Percentiles rank a stretch among this genome's conserved stretches.
Evolutionary conservation across 92 coral and sea anemone species (phyloP).

Genomic region (Phenganax marumi): DNA sequence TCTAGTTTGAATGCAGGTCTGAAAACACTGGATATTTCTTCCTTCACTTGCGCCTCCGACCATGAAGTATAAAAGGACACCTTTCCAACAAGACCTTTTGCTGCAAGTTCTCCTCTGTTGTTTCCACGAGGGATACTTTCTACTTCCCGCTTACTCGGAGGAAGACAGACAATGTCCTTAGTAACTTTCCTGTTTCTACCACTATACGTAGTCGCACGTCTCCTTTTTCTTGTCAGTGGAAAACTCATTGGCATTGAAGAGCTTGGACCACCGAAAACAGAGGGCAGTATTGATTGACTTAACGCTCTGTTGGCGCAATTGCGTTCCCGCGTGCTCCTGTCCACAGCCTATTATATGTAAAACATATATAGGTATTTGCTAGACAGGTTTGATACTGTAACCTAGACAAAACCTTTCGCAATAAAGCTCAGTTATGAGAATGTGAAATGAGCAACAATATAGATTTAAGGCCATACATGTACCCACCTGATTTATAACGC

Average conservation of each 20-base stretch:
- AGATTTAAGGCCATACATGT: too few species aligned
- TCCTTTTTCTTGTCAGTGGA: neutral
- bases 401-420: too few species aligned
- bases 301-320: neutral
- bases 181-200: neutral
- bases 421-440: too few species aligned
- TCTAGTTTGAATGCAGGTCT: slow-evolving; percentile 3
- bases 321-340: neutral
- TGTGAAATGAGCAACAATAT: too few species aligned
- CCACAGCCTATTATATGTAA: neutral
- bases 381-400: too few species aligned
- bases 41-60: neutral
- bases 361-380: neutral
- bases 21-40: slow-evolving; percentile 6
- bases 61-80: neutral
- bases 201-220: neutral
- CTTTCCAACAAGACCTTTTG: neutral
- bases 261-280: neutral
- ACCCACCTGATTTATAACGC: too few species aligned
- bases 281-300: neutral
- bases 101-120: neutral
- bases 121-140: slow-evolving; percentile 4
- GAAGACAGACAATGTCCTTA: neutral
- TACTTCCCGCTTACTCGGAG: neutral
- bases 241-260: neutral